Evolutionary conservation across 2,113 vertebrate genomes (phyloP), one percentile per base, ranked within the genome.

Genomic region (Anthoscopus minutus): DNA sequence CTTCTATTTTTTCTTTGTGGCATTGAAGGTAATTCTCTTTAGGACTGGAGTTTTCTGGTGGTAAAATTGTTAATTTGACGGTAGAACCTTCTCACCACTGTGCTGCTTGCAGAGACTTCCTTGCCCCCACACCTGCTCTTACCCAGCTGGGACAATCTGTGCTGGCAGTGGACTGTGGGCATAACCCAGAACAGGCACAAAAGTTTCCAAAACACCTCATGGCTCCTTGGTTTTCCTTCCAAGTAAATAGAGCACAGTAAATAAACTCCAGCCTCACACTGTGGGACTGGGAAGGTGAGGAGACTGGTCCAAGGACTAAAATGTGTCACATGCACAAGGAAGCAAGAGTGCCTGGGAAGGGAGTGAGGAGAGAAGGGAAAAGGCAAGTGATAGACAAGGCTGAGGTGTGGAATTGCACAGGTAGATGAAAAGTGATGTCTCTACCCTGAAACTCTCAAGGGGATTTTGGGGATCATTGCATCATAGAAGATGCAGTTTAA

Each of bases 241-340:
- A 74, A 67, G 6, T 81, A 66, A 92, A 72, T 8, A 21, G 54
- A 84, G 69, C 50, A 66, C 13, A 61, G 42, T 18, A 57, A 79
- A 60, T 51, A 76, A 53, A 51, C 33, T 81, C 58, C 70, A 79
- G 31, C n/a, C 53, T 71, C 24, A 28, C 20, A 7, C 58, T 42
- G 45, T 50, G 83, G 67, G 86, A 69, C 86, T 48, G 28, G 44
- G 61, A n/a, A 72, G 47, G 24, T 6, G 47, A n/a, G 44, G 81
- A 81, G 48, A 10, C 48, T 51, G 38, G 40, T 15, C 87, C 66
- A 69, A 79, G 45, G 57, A 37, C 51, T 87, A 27, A 87, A 91
- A 87, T 15, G 78, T 81, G 87, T 85, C 66, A 95, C 53, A 56
- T 60, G 73, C 69, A 47, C 38, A 64, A 56, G 84, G 93, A 81